Base-by-base conservation (phyloP, 2,113 vertebrate species). In the Notiomystis cincta region DNA sequence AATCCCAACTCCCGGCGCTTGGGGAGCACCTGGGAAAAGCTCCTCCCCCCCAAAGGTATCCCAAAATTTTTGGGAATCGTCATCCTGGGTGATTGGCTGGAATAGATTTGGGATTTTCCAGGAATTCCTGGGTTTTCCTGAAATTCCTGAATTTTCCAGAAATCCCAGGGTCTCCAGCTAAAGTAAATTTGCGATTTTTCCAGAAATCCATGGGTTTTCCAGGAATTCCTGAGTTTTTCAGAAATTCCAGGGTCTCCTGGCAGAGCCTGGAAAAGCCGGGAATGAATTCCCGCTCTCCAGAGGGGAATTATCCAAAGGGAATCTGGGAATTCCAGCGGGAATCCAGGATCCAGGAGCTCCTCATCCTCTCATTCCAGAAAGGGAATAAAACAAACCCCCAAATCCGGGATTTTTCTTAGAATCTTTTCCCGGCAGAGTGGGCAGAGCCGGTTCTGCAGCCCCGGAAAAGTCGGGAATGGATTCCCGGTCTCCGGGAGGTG, bases 31-130 rank as follows among this genome's bases (percentile, higher is more conserved):
- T 0, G 2, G 28, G 8, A 71, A 2, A 40, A 24, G 60, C n/a
- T n/a, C n/a, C n/a, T n/a, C n/a, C n/a, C n/a, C n/a, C n/a, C n/a
- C n/a, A n/a, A n/a, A n/a, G n/a, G n/a, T n/a, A n/a, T n/a, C n/a
- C 40, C 51, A 6, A 18, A 24, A 19, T 44, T 24, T 56, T 23
- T 31, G 48, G 61, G 77, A 45, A 66, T 31, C 1, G 0, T 10
- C 1, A 0, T 5, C 37, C 60, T 7, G 31, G 11, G 2, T 13
- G 45, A 21, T 7, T 0, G 2, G 35, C 35, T 1, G 17, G 18
- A 15, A 51, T 5, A 5, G 21, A n/a, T 62, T 24, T 14, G 42
- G 42, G 72, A 14, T 75, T 58, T 44, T 21, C 51, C 51, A 27
- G 12, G 9, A 42, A 25, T 54, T 51, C 5, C 2, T 3, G 58